Percentiles rank a stretch among this genome's conserved stretches.
Conservation (phyloP, 1,140 invertebrate genomes). For the Antheraea mylitta region DNA sequence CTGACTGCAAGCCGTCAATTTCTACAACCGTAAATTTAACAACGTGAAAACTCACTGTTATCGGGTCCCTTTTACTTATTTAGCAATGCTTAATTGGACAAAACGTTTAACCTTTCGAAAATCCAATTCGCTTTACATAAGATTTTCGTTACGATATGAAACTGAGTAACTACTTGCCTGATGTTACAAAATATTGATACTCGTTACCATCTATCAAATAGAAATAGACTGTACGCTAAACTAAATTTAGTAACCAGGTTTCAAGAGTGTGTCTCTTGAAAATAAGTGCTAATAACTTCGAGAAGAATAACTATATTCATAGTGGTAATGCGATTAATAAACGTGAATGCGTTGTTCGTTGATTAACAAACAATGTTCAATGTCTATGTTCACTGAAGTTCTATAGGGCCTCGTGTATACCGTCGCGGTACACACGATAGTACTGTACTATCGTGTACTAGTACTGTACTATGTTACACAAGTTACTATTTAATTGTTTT, state of each 20-base stretch:
- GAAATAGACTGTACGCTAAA: constrained; percentile 18
- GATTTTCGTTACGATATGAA: constrained; percentile 18
- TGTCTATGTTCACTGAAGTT: constrained; percentile 22
- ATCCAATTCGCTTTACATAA: constrained; percentile 23
- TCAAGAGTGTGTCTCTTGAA: neutral
- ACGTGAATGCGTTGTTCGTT: constrained; percentile 10
- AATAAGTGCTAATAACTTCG: constrained; percentile 14
- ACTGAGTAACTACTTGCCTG: neutral
- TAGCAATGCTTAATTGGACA: constrained; percentile 35
- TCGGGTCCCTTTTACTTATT: constrained; percentile 25
- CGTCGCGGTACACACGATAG: no score
- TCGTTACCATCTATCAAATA: constrained; percentile 18
- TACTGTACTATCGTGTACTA: no score
- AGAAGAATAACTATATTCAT: constrained; percentile 37
- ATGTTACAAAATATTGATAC: constrained; percentile 13
- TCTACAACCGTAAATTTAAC: neutral
- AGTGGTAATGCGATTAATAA: constrained; percentile 21
- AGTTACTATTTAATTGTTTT: no score
- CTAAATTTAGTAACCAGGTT: neutral
- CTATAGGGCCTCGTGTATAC: neutral
- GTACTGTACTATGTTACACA: no score
- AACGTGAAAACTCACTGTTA: constrained; percentile 12
- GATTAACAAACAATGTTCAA: constrained; percentile 25
- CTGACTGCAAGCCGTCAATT: constrained; percentile 28
- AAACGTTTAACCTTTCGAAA: constrained; percentile 28